Evolutionary conservation across 2,888 invertebrate species (phyloP).

Genomic region (Sabellastarte sp.): DNA sequence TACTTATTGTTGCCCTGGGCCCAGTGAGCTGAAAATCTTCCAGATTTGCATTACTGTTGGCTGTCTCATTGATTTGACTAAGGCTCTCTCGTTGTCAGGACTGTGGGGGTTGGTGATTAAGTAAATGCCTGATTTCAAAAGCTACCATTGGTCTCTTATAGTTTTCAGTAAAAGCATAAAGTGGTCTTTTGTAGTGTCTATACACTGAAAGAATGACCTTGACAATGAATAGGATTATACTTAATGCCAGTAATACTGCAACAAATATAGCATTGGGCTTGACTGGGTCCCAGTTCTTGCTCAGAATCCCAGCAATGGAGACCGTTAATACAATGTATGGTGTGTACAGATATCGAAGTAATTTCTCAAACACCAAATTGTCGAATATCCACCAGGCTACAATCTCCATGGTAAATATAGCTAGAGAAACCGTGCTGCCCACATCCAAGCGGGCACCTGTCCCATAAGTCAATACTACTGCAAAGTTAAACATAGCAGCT

Average conservation of each 20-base stretch:
- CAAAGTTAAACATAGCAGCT: conserved; percentile 47
- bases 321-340: conserved; percentile 48
- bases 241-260: conserved; percentile 18
- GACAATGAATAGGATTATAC: conserved; percentile 18
- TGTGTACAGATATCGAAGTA: conserved; percentile 49
- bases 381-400: conserved; percentile 43
- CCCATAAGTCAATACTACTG: conserved; percentile 38
- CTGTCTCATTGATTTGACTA: no score
- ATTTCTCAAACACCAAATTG: conserved; percentile 42
- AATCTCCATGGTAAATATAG: conserved; percentile 37
- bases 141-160: conserved; percentile 15
- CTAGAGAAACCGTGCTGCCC: conserved; percentile 37
- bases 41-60: no score
- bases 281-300: conserved; percentile 20
- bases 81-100: not conserved
- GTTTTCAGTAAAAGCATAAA: conserved; percentile 18
- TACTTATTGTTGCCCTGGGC: no score
- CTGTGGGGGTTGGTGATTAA: conserved; percentile 6
- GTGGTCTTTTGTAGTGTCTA: conserved; percentile 23
- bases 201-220: conserved; percentile 24
- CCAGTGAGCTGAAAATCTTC: no score
- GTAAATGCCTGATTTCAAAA: conserved; percentile 14
- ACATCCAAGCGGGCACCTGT: conserved; percentile 24
- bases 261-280: conserved; percentile 27
- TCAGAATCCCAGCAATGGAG: conserved; percentile 42